A percentile compares a stretch with the other conserved stretches of the same genome.
These are phyloP conservation scores for Armadillidium nasatum DNA, from an alignment of 1,140 invertebrate genomes.

Conservation along the genomic window DNA sequence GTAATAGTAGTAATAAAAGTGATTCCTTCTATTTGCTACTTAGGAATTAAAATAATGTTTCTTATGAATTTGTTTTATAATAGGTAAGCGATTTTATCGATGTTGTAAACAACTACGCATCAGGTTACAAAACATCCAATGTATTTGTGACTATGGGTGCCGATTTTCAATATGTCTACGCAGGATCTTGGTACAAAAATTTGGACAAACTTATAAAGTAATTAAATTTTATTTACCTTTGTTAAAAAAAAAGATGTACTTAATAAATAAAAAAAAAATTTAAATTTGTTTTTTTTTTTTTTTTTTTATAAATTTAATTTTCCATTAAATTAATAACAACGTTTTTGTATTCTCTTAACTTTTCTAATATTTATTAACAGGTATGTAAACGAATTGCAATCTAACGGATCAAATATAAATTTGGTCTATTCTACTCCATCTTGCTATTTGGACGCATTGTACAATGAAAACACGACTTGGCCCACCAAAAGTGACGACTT, in stretches of 20 bases:
- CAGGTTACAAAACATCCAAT: constrained; percentile 62
- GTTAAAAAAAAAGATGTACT: too few relatives aligned
- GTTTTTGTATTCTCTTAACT: too few relatives aligned
- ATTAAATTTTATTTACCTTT: constrained; percentile 6
- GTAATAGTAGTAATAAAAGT: too few relatives aligned
- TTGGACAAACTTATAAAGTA: constrained; percentile 83
- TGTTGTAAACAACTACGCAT: constrained; percentile 55
- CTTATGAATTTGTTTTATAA: background rate
- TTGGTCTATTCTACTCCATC: constrained; percentile 90
- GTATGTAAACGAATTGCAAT: constrained; percentile 56
- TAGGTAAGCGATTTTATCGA: constrained; percentile 59
- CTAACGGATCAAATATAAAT: constrained; percentile 62
- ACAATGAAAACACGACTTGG: constrained; percentile 62
- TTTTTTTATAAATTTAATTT: too few relatives aligned
- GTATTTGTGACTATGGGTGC: constrained; percentile 87
- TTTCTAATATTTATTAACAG: constrained; percentile 45
- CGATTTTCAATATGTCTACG: constrained; percentile 86
- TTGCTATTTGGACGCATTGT: constrained; percentile 81
- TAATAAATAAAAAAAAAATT: too few relatives aligned
- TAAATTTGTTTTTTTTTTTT: too few relatives aligned
- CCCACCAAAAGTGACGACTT: constrained; percentile 51
- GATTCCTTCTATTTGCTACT: too few relatives aligned
- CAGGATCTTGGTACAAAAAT: constrained; percentile 77
- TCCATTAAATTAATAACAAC: too few relatives aligned
- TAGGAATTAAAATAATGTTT: too few relatives aligned